A percentile compares a stretch with the other conserved stretches of the same genome.
Evolutionary conservation across 1,140 invertebrate genomes (phyloP).

Genomic region (Sweltsa coloradensis): DNA sequence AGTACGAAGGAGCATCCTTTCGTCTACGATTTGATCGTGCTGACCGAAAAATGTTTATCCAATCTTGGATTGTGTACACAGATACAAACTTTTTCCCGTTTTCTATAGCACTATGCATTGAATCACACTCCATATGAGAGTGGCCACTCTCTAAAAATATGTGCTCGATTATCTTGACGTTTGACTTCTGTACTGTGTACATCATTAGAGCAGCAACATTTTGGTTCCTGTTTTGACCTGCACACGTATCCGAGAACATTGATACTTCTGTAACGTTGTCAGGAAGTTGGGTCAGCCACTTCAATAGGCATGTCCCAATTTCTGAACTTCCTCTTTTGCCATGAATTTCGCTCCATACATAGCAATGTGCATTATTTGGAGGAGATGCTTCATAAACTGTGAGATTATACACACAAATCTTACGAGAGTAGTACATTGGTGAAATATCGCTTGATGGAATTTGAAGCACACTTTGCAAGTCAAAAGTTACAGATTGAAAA

Average conservation of each 20-base stretch:
- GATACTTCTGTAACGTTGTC: neutral
- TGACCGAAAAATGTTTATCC: conserved; percentile 21
- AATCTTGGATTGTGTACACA: conserved; percentile 20
- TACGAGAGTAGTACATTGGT: too few species aligned
- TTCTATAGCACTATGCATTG: conserved; percentile 14
- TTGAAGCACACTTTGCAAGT: too few species aligned
- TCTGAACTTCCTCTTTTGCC: neutral
- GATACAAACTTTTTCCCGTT: conserved; percentile 12
- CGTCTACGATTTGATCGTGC: conserved; percentile 11
- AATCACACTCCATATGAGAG: neutral
- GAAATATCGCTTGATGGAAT: too few species aligned
- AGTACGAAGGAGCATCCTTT: too few species aligned
- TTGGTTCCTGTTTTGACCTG: conserved; percentile 12
- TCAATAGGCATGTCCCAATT: conserved; percentile 2
- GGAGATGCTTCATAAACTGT: too few species aligned
- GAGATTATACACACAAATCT: too few species aligned
- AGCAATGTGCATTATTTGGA: too few species aligned
- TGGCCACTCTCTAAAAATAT: neutral
- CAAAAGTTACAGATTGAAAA: too few species aligned
- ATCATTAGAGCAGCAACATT: conserved; percentile 8
- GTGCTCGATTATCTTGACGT: neutral
- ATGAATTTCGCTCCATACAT: too few species aligned
- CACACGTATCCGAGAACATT: conserved; percentile 12
- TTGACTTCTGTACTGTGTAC: neutral
- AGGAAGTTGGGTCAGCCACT: neutral